Evolutionary conservation across 2,888 invertebrate genomes (phyloP).

Genomic region (Eristalis intricaria): DNA sequence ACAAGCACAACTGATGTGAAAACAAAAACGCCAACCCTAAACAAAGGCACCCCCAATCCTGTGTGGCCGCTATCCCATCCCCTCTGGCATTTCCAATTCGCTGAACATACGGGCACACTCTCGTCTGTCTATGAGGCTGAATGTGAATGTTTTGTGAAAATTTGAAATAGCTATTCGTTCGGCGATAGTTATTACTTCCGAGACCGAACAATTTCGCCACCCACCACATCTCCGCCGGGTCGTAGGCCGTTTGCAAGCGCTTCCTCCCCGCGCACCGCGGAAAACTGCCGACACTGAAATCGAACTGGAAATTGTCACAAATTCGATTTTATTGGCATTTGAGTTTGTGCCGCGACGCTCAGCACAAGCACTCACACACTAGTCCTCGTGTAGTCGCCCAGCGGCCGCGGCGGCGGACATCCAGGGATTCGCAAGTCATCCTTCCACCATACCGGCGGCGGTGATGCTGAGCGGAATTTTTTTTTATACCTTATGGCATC

Average conservation of each 20-base stretch:
- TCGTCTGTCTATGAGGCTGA: constrained; percentile 13
- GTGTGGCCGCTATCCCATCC: background rate
- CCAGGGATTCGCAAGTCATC: background rate
- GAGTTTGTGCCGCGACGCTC: background rate
- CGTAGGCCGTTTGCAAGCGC: constrained; percentile 15
- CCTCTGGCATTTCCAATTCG: constrained; percentile 35
- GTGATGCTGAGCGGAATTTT: background rate
- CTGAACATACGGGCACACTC: constrained; percentile 27
- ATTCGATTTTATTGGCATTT: constrained; percentile 53
- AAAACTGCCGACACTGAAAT: background rate
- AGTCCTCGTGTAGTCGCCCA: background rate
- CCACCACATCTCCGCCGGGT: background rate
- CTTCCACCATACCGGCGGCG: background rate
- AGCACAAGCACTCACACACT: constrained; percentile 8
- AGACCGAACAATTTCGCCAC: background rate
- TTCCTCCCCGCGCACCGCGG: background rate
- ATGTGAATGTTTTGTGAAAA: constrained; percentile 37
- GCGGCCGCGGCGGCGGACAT: background rate
- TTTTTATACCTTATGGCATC: background rate
- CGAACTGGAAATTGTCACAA: constrained; percentile 50
- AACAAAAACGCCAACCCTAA: constrained; percentile 8
- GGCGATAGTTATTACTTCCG: constrained; percentile 40
- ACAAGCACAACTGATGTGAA: background rate
- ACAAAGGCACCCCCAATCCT: background rate
- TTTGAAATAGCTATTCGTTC: constrained; percentile 29